A percentile compares a stretch with the other conserved stretches of the same genome.
These are phyloP conservation scores for Distichodus sexfasciatus DNA, from an alignment of 2,797 vertebrate genomes.

Conservation along the genomic window DNA sequence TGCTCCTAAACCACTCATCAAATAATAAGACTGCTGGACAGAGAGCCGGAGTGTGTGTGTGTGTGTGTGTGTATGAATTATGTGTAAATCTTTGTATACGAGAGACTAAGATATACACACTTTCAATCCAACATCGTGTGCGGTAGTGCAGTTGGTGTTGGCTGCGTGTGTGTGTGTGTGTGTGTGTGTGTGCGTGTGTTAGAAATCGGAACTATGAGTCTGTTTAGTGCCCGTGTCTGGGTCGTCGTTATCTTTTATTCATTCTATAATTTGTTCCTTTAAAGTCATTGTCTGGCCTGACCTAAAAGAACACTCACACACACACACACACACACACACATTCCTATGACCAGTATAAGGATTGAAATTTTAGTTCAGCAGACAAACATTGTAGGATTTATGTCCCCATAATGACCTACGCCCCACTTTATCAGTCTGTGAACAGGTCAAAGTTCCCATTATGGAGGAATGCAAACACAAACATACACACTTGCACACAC, in stretches of 20 bases:
- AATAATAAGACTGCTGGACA: background rate
- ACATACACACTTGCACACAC: no score
- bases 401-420: no score
- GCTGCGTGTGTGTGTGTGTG: background rate
- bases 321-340: background rate
- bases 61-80: background rate
- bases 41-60: background rate
- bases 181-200: background rate
- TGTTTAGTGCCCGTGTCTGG: constrained; percentile 7
- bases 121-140: no score
- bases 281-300: background rate
- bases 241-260: constrained; percentile 30
- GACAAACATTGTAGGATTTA: no score
- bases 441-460: no score
- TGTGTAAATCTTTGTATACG: no score
- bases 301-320: background rate
- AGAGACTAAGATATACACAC: no score
- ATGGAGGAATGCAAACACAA: no score
- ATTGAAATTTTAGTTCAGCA: no score
- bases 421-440: no score
- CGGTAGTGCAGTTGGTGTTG: no score
- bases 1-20: background rate
- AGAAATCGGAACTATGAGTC: background rate
- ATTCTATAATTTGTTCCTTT: constrained; percentile 12
- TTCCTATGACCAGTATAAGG: no score